phyloP scores from a whole-genome alignment of 2,888 invertebrate genomes.

The Cotesia congregata region DNA sequence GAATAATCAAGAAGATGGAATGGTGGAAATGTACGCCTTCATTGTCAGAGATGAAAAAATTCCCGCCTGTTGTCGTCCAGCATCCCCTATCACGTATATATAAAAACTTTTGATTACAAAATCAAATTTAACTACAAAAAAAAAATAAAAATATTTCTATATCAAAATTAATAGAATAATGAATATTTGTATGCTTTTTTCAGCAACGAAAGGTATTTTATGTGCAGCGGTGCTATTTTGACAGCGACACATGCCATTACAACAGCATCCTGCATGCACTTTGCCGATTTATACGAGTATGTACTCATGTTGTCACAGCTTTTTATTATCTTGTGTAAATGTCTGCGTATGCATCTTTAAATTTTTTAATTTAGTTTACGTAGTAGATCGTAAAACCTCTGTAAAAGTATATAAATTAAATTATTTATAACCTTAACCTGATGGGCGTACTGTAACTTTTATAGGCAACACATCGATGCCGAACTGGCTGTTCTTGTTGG shows the following conservation, averaged over 20 bases:
- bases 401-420: constrained; percentile 2
- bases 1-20: constrained; percentile 33
- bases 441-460: background rate
- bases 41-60: constrained; percentile 54
- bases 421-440: constrained; percentile 16
- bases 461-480: constrained; percentile 50
- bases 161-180: background rate
- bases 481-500: constrained; percentile 50
- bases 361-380: background rate
- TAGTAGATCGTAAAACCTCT: constrained; percentile 14
- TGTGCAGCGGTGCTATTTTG: constrained; percentile 55
- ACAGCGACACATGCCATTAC: constrained; percentile 50
- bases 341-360: background rate
- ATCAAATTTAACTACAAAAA: background rate
- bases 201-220: constrained; percentile 54
- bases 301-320: constrained; percentile 28
- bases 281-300: constrained; percentile 53
- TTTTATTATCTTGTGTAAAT: constrained; percentile 12
- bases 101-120: constrained; percentile 4
- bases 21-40: constrained; percentile 52
- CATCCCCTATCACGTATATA: constrained; percentile 48
- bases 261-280: constrained; percentile 53
- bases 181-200: constrained; percentile 6
- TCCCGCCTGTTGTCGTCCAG: constrained; percentile 48
- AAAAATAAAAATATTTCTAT: background rate